Evolutionary conservation across 2,797 vertebrate species (phyloP).

Genomic region (Gephyroberyx darwinii): DNA sequence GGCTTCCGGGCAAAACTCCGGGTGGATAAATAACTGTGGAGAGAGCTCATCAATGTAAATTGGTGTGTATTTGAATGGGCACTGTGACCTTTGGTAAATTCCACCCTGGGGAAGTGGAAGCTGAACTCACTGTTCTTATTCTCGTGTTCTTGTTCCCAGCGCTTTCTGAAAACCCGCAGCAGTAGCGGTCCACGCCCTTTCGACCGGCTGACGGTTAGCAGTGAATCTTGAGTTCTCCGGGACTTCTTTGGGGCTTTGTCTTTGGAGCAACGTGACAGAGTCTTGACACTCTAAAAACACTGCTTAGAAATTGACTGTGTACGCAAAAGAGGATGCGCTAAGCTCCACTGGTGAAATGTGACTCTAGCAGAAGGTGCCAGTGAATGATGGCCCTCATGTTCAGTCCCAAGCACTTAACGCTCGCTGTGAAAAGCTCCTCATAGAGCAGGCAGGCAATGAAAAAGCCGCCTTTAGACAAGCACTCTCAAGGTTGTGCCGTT

Average conservation of each 20-base stretch:
- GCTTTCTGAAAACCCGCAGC: slow-evolving; percentile 58
- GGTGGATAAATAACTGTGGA: slow-evolving; percentile 62
- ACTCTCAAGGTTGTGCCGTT: slow-evolving; percentile 43
- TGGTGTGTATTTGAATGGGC: slow-evolving; percentile 59
- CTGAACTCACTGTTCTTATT: slow-evolving; percentile 44
- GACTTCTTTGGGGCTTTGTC: slow-evolving; percentile 55
- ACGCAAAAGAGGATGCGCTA: slow-evolving; percentile 37
- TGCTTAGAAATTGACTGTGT: slow-evolving; percentile 49
- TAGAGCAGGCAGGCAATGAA: slow-evolving; percentile 47
- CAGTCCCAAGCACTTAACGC: slow-evolving; percentile 61
- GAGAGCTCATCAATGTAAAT: slow-evolving; percentile 79
- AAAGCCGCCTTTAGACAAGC: slow-evolving; percentile 33
- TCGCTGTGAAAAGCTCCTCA: slow-evolving; percentile 56
- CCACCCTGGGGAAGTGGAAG: slow-evolving; percentile 61
- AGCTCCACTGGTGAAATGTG: slow-evolving; percentile 46
- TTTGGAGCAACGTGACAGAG: slow-evolving; percentile 51
- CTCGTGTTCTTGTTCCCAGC: slow-evolving; percentile 20
- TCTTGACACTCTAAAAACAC: slow-evolving; percentile 58
- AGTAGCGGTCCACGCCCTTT: slow-evolving; percentile 48
- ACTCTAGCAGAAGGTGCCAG: slow-evolving; percentile 52
- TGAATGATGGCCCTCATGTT: slow-evolving; percentile 66
- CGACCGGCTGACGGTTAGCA: slow-evolving; percentile 53
- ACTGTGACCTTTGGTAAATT: slow-evolving; percentile 75
- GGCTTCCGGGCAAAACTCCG: slow-evolving; percentile 60
- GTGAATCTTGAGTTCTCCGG: slow-evolving; percentile 47